These are phyloP conservation scores for Benitochromis conjunctus DNA, from an alignment of 2,113 vertebrate genomes.

Conservation along the genomic window DNA sequence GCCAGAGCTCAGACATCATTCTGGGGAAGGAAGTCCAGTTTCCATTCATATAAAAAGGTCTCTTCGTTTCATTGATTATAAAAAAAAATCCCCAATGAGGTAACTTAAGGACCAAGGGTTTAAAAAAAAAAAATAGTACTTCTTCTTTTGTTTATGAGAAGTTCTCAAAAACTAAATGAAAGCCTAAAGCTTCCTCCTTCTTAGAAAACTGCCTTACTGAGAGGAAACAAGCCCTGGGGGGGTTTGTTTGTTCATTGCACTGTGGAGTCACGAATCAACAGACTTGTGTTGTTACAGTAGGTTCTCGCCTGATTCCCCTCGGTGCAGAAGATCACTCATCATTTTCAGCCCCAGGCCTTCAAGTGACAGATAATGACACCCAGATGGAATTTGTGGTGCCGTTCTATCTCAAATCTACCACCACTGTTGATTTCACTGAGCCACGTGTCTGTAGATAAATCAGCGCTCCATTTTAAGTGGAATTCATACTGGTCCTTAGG, in stretches of 20 bases:
- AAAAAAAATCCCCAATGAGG: not conserved
- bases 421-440: not conserved
- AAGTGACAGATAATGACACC: not conserved
- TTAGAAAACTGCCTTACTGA: not conserved
- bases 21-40: not conserved
- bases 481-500: not conserved
- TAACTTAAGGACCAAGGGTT: not conserved
- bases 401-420: constrained; percentile 1
- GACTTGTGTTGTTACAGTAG: constrained; percentile 16
- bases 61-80: not conserved
- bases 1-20: not conserved
- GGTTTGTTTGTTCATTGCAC: constrained; percentile 16
- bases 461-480: not conserved
- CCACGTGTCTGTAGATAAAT: not conserved
- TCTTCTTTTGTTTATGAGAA: constrained; percentile 29
- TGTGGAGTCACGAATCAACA: constrained; percentile 17
- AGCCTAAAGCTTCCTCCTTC: constrained; percentile 47
- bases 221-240: constrained; percentile 10
- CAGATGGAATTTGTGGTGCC: not conserved
- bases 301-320: not conserved
- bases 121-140: not conserved
- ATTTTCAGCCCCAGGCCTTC: constrained; percentile 2
- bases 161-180: constrained; percentile 24
- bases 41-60: not conserved
- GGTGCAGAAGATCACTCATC: constrained; percentile 7